phyloP scores from a whole-genome alignment of 1,140 invertebrate genomes.

The Propsilocerus akamusi region DNA sequence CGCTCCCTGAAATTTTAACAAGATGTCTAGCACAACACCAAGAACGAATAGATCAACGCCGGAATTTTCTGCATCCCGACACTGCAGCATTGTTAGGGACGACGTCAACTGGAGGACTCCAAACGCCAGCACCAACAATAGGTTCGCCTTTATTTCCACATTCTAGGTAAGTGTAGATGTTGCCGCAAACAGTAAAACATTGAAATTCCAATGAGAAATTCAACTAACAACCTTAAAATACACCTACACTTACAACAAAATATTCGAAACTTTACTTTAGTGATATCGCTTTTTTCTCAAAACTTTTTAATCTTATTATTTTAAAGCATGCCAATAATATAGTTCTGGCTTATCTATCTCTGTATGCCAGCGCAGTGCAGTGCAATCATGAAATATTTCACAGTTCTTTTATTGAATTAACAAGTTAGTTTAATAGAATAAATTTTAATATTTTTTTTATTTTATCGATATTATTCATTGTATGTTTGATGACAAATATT shows the following conservation, averaged over 20 bases:
- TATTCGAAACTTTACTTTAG: not conserved
- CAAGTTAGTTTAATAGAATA: constrained; percentile 4
- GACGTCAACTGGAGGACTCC: constrained; percentile 24
- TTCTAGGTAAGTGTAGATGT: constrained; percentile 17
- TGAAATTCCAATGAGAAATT: not conserved
- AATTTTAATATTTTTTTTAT: too few relatives aligned
- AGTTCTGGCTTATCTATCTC: constrained; percentile 4
- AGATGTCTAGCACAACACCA: constrained; percentile 49
- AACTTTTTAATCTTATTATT: constrained; percentile 3
- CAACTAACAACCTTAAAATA: not conserved
- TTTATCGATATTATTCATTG: too few relatives aligned
- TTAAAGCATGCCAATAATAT: constrained; percentile 4
- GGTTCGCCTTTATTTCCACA: constrained; percentile 24
- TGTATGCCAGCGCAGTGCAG: constrained; percentile 1
- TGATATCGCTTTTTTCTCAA: not conserved
- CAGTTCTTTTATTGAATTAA: constrained; percentile 3
- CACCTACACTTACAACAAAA: constrained; percentile 2
- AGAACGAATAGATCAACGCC: constrained; percentile 47
- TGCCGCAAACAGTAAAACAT: not conserved
- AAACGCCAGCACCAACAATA: constrained; percentile 18
- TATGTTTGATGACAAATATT: too few relatives aligned
- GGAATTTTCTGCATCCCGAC: constrained; percentile 71
- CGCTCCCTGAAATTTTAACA: constrained; percentile 62
- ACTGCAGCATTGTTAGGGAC: constrained; percentile 39
- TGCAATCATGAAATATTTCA: not conserved